Base-by-base conservation (phyloP, 2,888 invertebrate species). In the Apodemia mormo region DNA sequence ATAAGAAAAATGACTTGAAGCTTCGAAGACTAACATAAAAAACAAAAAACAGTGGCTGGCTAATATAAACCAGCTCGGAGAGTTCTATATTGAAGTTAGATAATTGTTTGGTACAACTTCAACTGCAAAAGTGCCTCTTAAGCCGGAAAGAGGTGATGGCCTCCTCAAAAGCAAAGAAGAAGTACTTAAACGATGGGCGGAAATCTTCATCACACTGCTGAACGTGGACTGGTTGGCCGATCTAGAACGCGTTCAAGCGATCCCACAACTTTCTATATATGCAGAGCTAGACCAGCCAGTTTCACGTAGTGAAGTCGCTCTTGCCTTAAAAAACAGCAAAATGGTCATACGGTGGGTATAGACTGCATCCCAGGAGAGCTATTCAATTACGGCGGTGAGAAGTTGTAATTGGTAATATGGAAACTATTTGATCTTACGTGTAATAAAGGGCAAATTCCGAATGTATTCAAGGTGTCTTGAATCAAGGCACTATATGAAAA, bases 21-120 rank as follows among this genome's bases (percentile, higher is more conserved):
- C 30, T 69, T 12, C 29, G 71, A 3, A 73, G 12, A 54, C 43
- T 73, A 3, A 9, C 66, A 29, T 61, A 70, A 52, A 49, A 70
- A 10, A 12, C 68, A 9, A 74, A 73, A 43, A 67, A 75, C 72
- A 73, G 52, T 68, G 65, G 68, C 71, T 75, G n/a, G 65, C 70
- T 5, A 68, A 74, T 22, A 70, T 69, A 8, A 70, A 72, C 33
- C 74, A 71, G 58, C 68, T 73, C 4, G 70, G 72, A 10, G 66
- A 67, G 37, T 75, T 74, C 58, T 74, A 72, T 43, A n/a, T 30
- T 2, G 72, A 71, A 37, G 56, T 73, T 0, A 64, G 67, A 8
- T 71, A 71, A 33, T 40, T 74, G 43, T 49, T 72, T 22, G 67
- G 70, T 52, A n/a, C 29, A 6, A 9, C 58, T 29, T 3, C 0